A percentile compares a stretch with the other conserved stretches of the same genome.
phyloP scores from a whole-genome alignment of 1,140 invertebrate genomes.

The Laodelphax striatellus region DNA sequence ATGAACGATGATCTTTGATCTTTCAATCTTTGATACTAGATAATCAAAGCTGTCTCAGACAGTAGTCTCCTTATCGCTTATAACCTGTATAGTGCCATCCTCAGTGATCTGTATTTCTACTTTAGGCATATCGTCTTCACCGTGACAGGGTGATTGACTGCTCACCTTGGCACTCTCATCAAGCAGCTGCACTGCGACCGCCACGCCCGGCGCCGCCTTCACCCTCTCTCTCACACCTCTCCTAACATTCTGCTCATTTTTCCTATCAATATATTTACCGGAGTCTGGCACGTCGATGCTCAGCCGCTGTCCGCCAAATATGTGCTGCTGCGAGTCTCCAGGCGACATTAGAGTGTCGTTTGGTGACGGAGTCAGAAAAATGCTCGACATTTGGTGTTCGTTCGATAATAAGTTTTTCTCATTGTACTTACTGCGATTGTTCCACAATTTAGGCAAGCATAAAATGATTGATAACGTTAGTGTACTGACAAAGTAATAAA shows the following conservation, averaged over 20 bases:
- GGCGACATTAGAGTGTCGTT: constrained; percentile 13
- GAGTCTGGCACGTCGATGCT: constrained; percentile 12
- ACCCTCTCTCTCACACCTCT: neutral
- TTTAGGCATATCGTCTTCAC: constrained; percentile 16
- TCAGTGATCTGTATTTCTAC: constrained; percentile 25
- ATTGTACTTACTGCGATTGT: constrained; percentile 5
- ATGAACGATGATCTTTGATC: no score
- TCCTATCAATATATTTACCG: constrained; percentile 15
- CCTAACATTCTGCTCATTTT: constrained; percentile 7
- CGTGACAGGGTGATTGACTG: no score
- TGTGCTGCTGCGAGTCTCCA: constrained; percentile 2
- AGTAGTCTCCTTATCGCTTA: constrained; percentile 25
- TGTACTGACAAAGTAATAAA: neutral
- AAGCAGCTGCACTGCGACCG: constrained; percentile 15
- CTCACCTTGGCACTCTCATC: constrained; percentile 16
- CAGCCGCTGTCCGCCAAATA: neutral
- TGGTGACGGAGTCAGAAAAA: constrained; percentile 14
- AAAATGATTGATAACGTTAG: neutral
- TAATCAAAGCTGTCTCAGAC: no score
- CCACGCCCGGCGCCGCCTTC: constrained; percentile 8
- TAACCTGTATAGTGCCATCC: constrained; percentile 25
- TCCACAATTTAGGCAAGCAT: no score
- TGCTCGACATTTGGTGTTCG: neutral
- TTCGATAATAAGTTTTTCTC: no score
- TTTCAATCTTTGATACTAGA: no score